Base-by-base conservation (phyloP, 35 echinoderm and acorn worm species). In the Apostichopus californicus region DNA sequence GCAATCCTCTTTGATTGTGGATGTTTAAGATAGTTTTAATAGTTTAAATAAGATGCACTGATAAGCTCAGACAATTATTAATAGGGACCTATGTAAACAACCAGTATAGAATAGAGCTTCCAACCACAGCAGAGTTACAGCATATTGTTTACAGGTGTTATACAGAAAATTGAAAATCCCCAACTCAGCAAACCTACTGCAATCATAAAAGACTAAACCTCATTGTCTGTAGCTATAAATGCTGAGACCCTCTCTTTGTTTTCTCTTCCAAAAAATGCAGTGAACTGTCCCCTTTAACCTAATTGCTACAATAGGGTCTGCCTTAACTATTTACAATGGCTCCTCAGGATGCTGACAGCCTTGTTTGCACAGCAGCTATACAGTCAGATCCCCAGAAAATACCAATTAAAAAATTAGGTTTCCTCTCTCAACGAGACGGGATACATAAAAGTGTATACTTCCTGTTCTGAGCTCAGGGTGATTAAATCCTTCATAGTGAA, bases 331-430 rank as follows among this genome's bases (percentile, higher is more conserved):
- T 68, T 68, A 68, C 64, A 68, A 68, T 68, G 18, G 64, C 18
- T 11, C n/a, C 13, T 18, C 71, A 75, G 17, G 71, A 75, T 68
- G 71, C 17, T 75, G 71, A 75, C 71, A 75, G 64, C 22, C 86
- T 26, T 73, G 86, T 89, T 89, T 89, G 46, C 86, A 89, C 86
- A 89, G 86, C 86, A 73, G 86, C 68, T 65, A 73, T 89, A 65
- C 17, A 25, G 64, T 64, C 57, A 66, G 86, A 89, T 89, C 86
- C 64, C 86, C 52, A 89, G 64, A 89, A 68, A 68, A 73, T 72
- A 89, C 86, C 86, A 89, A 89, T 89, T 89, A 89, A 89, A 89
- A 89, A 89, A 89, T 89, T 89, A 89, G 86, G 86, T 89, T 89
- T 89, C 86, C 86, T 89, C 86, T 89, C 23, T 89, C 86, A 89